Evolutionary conservation across 1,140 invertebrate genomes (phyloP), one percentile per base, ranked within the genome.

Genomic region (Meloidogyne exigua): DNA sequence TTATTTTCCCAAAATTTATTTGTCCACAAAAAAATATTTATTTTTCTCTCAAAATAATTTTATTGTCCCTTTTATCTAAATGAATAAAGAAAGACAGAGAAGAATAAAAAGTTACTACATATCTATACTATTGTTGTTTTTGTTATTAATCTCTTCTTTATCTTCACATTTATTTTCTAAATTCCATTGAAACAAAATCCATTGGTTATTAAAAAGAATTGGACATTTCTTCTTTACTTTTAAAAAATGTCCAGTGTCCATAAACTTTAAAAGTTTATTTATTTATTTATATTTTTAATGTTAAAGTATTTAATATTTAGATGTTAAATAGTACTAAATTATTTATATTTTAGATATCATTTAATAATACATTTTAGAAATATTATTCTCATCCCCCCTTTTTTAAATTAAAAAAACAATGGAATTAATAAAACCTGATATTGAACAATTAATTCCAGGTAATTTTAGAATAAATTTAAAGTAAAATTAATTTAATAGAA

Each of bases 401-500:
- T 39, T 39, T 7, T 7, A 7, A 39, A 39, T 39, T 10, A 39
- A n/a, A 57, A 57, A 18, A 15, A 4, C 44, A 18, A 5, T 57
- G 5, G 49, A 57, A n/a, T n/a, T 57, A 57, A 9, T 57, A 4
- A 57, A 57, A 57, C 49, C 49, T n/a, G 49, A 57, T 57, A 57
- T n/a, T 57, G 49, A 57, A n/a, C 49, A 57, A 57, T 57, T 57
- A 57, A 57, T 57, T 57, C 49, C 49, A n/a, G 49, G 49, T 57
- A n/a, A 9, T n/a, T 57, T 49, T 18, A 1, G 3, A 57, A n/a
- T n/a, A 7, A 7, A 5, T 57, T 57, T 57, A n/a, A 57, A 57
- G 4, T 15, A 7, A n/a, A n/a, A 57, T n/a, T 57, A 57, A n/a
- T 57, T 57, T 44, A 7, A 9, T 39, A 57, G 49, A 57, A 57